Percentiles rank a stretch among this genome's conserved stretches.
These are phyloP conservation scores for Perizoma flavofasciatum DNA, from an alignment of 2,888 invertebrate species.

Conservation along the genomic window DNA sequence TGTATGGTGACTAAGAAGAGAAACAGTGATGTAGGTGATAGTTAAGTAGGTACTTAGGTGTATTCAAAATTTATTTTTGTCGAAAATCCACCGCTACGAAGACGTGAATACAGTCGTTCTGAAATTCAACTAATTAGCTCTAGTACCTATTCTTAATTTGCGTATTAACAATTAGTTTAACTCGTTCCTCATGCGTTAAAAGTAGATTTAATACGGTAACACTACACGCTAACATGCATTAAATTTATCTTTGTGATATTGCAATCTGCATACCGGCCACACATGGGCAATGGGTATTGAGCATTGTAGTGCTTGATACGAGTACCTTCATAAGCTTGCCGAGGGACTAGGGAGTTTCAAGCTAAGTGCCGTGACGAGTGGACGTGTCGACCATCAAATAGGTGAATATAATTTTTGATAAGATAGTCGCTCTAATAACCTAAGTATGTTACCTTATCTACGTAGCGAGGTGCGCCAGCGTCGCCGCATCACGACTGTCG, in stretches of 20 bases:
- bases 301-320: slow-evolving; percentile 2
- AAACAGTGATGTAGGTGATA: too few relatives aligned
- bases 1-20: too few relatives aligned
- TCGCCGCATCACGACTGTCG: slow-evolving; percentile 6
- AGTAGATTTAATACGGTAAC: too few relatives aligned
- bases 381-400: slow-evolving; percentile 22
- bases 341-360: slow-evolving; percentile 12
- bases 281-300: slow-evolving; percentile 1
- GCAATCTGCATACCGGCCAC: slow-evolving; percentile 9
- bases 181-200: too few relatives aligned
- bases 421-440: slow-evolving; percentile 52
- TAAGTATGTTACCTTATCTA: slow-evolving; percentile 36
- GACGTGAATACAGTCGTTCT: too few relatives aligned
- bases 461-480: slow-evolving; percentile 38
- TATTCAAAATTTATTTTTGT: too few relatives aligned
- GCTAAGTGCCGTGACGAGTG: slow-evolving; percentile 19
- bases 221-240: too few relatives aligned
- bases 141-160: too few relatives aligned
- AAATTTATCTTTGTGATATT: neutral
- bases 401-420: slow-evolving; percentile 24
- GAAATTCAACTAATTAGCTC: too few relatives aligned
- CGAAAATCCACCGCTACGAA: too few relatives aligned
- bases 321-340: slow-evolving; percentile 6
- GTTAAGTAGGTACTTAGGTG: too few relatives aligned
- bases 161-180: too few relatives aligned